A percentile compares a stretch with the other conserved stretches of the same genome.
These are phyloP conservation scores for Pelagia noctiluca DNA, from an alignment of 30 jellyfish, hydroid and myxozoan genomes.

Conservation along the genomic window DNA sequence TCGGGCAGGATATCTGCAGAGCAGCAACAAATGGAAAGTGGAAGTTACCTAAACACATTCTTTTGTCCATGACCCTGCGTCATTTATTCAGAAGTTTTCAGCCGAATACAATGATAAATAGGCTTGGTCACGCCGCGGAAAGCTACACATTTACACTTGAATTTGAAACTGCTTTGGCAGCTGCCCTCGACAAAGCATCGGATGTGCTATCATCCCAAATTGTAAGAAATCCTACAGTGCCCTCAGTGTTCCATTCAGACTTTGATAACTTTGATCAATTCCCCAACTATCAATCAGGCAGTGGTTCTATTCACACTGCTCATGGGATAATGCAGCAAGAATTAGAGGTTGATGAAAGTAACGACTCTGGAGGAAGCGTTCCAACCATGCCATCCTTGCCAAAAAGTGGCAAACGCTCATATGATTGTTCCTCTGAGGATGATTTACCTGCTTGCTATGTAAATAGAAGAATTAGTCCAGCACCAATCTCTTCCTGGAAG, in stretches of 20 bases:
- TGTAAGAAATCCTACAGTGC: slow-evolving; percentile 15
- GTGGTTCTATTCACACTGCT: neutral
- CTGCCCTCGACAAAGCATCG: slow-evolving; percentile 15
- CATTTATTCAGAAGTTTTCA: slow-evolving; percentile 7
- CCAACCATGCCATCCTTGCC: too few relatives aligned
- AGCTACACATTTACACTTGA: slow-evolving; percentile 1
- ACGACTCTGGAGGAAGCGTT: too few relatives aligned
- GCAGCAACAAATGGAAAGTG: neutral
- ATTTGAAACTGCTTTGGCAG: slow-evolving; percentile 7
- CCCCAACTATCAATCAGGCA: neutral
- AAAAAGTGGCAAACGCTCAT: too few relatives aligned
- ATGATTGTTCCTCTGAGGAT: too few relatives aligned
- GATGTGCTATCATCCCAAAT: slow-evolving; percentile 1
- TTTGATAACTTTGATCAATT: slow-evolving; percentile 11
- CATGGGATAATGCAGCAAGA: too few relatives aligned
- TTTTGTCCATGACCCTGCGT: neutral
- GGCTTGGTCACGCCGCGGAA: neutral
- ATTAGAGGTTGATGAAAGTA: too few relatives aligned
- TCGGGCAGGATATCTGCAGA: slow-evolving; percentile 5
- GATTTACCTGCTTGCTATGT: too few relatives aligned
- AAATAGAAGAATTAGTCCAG: too few relatives aligned
- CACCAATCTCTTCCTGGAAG: too few relatives aligned
- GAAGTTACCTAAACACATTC: slow-evolving; percentile 3
- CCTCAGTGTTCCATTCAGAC: neutral
- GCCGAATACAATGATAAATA: neutral